Evolutionary conservation across 2,797 vertebrate genomes (phyloP), one percentile per base, ranked within the genome.

Genomic region (Poeciliopsis infans): DNA sequence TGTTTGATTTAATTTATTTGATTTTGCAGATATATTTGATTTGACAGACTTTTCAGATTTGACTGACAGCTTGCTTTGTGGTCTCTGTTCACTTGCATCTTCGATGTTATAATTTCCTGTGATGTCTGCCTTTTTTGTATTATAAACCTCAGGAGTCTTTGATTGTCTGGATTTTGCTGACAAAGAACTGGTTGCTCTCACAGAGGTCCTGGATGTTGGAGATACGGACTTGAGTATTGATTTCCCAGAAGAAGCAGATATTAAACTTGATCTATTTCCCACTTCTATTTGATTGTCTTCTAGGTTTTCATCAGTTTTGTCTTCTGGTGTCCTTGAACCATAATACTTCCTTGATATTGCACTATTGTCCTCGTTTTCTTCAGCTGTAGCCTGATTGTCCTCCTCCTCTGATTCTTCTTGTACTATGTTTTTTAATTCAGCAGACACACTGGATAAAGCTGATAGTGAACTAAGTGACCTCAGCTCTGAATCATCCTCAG

Each of bases 21-120:
- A 91, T 87, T 77, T 85, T 61, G 53, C 57, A 61, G 83, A 91
- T 28, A 36, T 79, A 80, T 82, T 93, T 81, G 88, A 94, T 87
- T 59, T 84, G 15, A 39, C n/a, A 7, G 86, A 90, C 61, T 74
- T 90, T 18, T 36, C 86, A 81, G 94, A 93, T 91, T 75, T 80
- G 39, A 47, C 85, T 64, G 92, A 93, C 31, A 83, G 39, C 76
- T 61, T 80, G 78, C 91, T 94, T 77, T 74, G 81, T 39, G 91
- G 78, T 86, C 90, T 91, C 7, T 16, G 83, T 76, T 80, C 83
- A 79, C 23, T 70, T 39, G 81, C 77, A 2, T n/a, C 73, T 64
- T 72, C 45, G 45, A n/a, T 18, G 77, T 79, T 82, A 75, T 45
- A 31, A 47, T 79, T 64, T 49, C 78, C 59, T 16, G 71, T 45